phyloP scores from a whole-genome alignment of 2,113 vertebrate genomes.

The Epinephelus moara region DNA sequence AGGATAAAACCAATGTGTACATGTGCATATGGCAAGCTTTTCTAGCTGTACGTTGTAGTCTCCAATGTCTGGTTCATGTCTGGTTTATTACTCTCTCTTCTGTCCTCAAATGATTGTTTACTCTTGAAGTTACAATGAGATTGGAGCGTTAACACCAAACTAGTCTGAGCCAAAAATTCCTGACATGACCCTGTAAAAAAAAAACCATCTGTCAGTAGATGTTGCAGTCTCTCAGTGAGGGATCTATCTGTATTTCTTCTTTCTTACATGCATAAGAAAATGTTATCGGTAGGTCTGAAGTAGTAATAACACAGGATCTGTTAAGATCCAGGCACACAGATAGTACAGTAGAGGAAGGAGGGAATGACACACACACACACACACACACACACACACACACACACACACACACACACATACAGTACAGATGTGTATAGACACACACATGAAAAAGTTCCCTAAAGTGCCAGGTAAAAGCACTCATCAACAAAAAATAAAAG shows the following conservation, averaged over 20 bases:
- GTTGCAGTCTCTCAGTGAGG: slow-evolving; percentile 18
- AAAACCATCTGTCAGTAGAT: slow-evolving; percentile 9
- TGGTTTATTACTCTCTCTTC: slow-evolving; percentile 38
- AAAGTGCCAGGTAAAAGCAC: slow-evolving; percentile 69
- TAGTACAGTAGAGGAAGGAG: slow-evolving; percentile 38
- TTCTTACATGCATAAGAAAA: slow-evolving; percentile 68
- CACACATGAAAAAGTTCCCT: slow-evolving; percentile 59
- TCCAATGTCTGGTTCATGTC: slow-evolving; percentile 37
- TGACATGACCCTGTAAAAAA: slow-evolving; percentile 45
- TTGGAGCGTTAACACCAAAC: slow-evolving; percentile 38
- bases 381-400: slow-evolving; percentile 38
- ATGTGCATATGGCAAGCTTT: slow-evolving; percentile 52
- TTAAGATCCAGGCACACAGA: slow-evolving; percentile 69
- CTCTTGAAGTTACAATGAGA: slow-evolving; percentile 34
- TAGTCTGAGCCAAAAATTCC: slow-evolving; percentile 42
- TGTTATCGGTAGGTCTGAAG: slow-evolving; percentile 36
- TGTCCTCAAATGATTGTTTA: slow-evolving; percentile 56
- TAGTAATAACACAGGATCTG: slow-evolving; percentile 62
- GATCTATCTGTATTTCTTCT: slow-evolving; percentile 43
- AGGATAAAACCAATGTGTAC: slow-evolving; percentile 56
- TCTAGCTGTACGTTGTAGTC: slow-evolving; percentile 38
- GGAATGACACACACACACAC: slow-evolving; percentile 62
- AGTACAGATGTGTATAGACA: slow-evolving; percentile 41
- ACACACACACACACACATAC: slow-evolving; percentile 34
- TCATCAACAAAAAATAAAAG: slow-evolving; percentile 62